These are phyloP conservation scores for Chymomyza caudatula DNA, from an alignment of 2,888 invertebrate genomes.

Conservation along the genomic window DNA sequence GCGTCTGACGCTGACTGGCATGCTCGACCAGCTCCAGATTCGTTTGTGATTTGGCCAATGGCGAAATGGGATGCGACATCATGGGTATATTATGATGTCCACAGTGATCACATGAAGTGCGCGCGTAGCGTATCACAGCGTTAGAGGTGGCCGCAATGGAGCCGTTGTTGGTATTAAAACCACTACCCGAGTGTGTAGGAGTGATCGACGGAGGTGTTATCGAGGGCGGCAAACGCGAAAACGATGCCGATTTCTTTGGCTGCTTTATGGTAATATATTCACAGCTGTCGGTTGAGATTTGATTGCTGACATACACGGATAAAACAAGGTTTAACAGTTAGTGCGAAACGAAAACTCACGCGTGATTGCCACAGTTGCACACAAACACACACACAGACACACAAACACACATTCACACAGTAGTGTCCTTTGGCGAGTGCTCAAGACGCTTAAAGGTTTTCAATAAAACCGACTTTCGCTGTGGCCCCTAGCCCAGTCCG, in stretches of 20 bases:
- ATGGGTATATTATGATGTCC: constrained; percentile 74
- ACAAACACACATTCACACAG: not conserved
- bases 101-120: constrained; percentile 73
- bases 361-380: not conserved
- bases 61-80: constrained; percentile 75
- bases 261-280: constrained; percentile 57
- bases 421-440: not conserved
- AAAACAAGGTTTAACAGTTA: not conserved
- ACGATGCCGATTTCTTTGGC: constrained; percentile 66
- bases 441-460: constrained; percentile 38
- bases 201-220: constrained; percentile 16
- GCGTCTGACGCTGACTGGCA: constrained; percentile 55
- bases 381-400: constrained; percentile 14
- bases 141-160: constrained; percentile 34
- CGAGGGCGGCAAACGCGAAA: constrained; percentile 46
- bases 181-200: constrained; percentile 3
- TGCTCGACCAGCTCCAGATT: constrained; percentile 72
- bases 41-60: constrained; percentile 74
- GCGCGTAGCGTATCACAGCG: constrained; percentile 57
- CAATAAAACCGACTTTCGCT: constrained; percentile 47
- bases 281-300: constrained; percentile 49
- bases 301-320: constrained; percentile 39
- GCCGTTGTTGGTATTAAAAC: constrained; percentile 2
- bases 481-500: not conserved
- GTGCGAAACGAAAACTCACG: not conserved